Conservation (phyloP, 2,113 vertebrate species). For the Brachypteracias leptosomus region DNA sequence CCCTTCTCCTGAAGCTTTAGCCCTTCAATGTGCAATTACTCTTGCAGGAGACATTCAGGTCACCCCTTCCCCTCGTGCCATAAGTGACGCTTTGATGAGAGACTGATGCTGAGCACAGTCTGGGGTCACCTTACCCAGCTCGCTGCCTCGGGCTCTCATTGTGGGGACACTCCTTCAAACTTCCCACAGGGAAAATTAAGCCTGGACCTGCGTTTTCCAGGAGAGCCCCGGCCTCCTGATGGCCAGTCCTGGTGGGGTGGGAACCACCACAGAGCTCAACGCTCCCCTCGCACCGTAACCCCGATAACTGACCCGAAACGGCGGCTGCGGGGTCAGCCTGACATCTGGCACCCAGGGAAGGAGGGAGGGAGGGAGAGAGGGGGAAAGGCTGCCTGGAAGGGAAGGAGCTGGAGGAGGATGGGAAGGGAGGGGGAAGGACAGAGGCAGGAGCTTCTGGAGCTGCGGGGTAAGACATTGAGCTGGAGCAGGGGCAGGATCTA, state of each 20-base stretch:
- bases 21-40: neutral
- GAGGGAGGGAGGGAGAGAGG: neutral
- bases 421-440: neutral
- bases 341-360: constrained; percentile 34
- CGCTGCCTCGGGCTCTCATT: neutral
- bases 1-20: neutral
- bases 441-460: neutral
- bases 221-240: neutral
- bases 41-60: constrained; percentile 11
- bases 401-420: neutral
- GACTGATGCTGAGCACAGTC: neutral
- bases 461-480: neutral
- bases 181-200: neutral
- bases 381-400: neutral
- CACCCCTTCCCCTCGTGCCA: neutral
- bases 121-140: neutral
- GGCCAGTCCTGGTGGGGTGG: accelerated
- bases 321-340: constrained; percentile 11
- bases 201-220: neutral
- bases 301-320: neutral
- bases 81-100: neutral
- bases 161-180: neutral
- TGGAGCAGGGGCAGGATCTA: neutral
- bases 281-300: neutral
- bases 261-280: neutral